These are phyloP conservation scores for Bilobella aurantiaca DNA, from an alignment of 1,140 invertebrate genomes.

Conservation along the genomic window DNA sequence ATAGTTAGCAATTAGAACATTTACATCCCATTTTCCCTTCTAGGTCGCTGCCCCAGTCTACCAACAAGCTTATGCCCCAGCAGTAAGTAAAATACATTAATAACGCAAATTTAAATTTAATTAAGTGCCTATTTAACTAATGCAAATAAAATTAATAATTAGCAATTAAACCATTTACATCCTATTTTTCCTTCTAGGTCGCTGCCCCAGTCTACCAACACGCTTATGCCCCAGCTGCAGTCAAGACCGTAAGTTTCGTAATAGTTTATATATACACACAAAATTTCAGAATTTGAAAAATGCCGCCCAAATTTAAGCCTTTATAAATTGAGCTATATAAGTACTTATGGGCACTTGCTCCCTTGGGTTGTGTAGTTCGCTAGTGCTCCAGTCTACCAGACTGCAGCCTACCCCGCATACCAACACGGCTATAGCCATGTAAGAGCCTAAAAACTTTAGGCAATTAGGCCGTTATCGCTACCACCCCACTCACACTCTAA, in stretches of 20 bases:
- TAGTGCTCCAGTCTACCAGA: no score
- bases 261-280: not conserved
- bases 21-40: not conserved
- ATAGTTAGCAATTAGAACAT: not conserved
- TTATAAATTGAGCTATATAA: no score
- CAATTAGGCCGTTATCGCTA: no score
- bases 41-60: not conserved
- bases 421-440: no score
- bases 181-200: not conserved
- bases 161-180: not conserved
- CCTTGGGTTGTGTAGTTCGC: no score
- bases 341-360: no score
- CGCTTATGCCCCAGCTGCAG: not conserved
- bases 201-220: constrained; percentile 9
- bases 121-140: no score
- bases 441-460: no score
- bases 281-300: not conserved
- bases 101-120: no score
- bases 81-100: no score
- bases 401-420: no score
- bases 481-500: no score
- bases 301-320: not conserved
- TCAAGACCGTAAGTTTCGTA: not conserved
- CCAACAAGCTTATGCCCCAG: constrained; percentile 7
- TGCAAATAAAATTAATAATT: not conserved